phyloP scores from a whole-genome alignment of 2,113 vertebrate genomes.

The Andinoacara biseriatus region DNA sequence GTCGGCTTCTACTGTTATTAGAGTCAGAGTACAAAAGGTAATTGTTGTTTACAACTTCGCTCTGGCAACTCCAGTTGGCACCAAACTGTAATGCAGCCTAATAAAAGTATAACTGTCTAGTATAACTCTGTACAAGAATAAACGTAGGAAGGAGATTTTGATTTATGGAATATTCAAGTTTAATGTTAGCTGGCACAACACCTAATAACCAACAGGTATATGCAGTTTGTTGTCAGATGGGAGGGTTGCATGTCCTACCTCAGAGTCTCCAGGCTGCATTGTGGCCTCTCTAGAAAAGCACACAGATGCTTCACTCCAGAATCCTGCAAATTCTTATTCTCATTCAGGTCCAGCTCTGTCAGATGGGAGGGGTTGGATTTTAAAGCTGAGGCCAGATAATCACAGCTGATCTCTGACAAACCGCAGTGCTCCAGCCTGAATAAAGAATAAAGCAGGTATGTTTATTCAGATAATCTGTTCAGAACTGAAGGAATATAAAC shows the following conservation, averaged over 20 bases:
- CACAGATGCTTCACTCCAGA: constrained; percentile 2
- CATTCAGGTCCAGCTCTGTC: not conserved
- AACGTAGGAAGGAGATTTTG: not conserved
- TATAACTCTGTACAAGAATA: no score
- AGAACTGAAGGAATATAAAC: not conserved
- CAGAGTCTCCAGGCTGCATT: constrained; percentile 10
- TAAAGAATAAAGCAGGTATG: not conserved
- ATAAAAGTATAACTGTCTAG: no score
- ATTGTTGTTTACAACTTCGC: no score
- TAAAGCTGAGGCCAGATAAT: not conserved
- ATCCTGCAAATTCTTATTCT: not conserved
- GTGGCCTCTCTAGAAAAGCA: not conserved
- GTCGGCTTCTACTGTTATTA: not conserved
- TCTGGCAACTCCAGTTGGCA: no score
- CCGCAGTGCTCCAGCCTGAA: not conserved
- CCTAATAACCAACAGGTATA: not conserved
- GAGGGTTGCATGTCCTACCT: not conserved
- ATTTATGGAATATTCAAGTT: no score
- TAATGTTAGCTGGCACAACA: no score
- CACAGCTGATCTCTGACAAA: not conserved
- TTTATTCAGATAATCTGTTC: not conserved
- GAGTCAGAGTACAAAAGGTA: no score
- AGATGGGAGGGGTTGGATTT: not conserved
- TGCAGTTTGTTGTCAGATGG: not conserved
- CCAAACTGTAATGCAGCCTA: no score